A percentile compares a stretch with the other conserved stretches of the same genome.
These are phyloP conservation scores for Scaptomyza parva DNA, from an alignment of 2,888 invertebrate genomes.

Conservation along the genomic window DNA sequence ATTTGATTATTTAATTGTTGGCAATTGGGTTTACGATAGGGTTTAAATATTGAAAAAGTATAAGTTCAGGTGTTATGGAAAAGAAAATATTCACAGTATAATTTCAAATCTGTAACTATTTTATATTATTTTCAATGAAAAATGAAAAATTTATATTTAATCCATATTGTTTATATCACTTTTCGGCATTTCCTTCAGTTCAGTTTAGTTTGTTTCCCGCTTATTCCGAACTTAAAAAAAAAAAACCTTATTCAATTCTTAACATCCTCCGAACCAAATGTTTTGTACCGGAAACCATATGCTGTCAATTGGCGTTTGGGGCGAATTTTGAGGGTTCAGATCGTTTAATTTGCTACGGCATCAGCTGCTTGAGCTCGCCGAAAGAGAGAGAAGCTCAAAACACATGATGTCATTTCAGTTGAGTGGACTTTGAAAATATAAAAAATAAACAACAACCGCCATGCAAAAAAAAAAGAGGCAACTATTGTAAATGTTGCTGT, in stretches of 20 bases:
- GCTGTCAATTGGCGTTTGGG: constrained; percentile 44
- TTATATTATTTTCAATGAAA: too few species aligned
- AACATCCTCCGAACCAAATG: constrained; percentile 19
- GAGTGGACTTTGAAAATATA: constrained; percentile 66
- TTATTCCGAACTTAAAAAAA: neutral
- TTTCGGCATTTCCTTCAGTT: neutral
- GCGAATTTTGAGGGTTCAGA: constrained; percentile 42
- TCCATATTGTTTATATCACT: too few species aligned
- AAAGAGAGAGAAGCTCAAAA: constrained; percentile 24
- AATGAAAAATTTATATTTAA: too few species aligned
- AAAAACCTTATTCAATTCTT: constrained; percentile 8
- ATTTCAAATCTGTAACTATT: too few species aligned
- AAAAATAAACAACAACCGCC: constrained; percentile 39
- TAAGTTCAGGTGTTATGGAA: neutral
- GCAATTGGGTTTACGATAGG: constrained; percentile 1
- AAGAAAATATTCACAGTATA: too few species aligned
- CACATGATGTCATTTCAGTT: constrained; percentile 83
- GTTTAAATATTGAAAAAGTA: neutral
- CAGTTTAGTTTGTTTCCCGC: constrained; percentile 2
- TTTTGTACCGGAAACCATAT: constrained; percentile 72
- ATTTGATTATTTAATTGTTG: constrained; percentile 32
- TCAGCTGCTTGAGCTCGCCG: constrained; percentile 66
- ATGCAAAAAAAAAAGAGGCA: constrained; percentile 51
- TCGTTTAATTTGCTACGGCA: constrained; percentile 68
- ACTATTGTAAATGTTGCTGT: constrained; percentile 65